Percentiles rank a stretch among this genome's conserved stretches.
These are phyloP conservation scores for Ctenodactylus gundi DNA, from an alignment of 2,113 vertebrate genomes.

Conservation along the genomic window DNA sequence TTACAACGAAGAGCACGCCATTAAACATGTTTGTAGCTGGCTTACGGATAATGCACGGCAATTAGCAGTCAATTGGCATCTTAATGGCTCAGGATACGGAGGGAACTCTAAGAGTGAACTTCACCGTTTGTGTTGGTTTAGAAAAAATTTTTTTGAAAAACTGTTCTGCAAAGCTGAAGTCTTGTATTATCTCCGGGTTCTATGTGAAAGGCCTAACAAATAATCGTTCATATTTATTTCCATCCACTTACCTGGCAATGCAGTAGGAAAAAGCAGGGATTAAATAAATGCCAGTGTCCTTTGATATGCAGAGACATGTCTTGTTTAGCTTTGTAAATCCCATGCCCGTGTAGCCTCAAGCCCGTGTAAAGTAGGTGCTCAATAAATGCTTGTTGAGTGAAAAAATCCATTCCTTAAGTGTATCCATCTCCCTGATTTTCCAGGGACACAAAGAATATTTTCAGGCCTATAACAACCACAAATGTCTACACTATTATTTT, in stretches of 20 bases:
- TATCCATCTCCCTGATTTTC: conserved; percentile 1
- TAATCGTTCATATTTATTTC: conserved; percentile 11
- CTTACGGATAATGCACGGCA: conserved; percentile 67
- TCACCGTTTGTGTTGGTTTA: conserved; percentile 35
- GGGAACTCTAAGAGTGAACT: conserved; percentile 26
- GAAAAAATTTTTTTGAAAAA: conserved; percentile 41
- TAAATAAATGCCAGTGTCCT: conserved; percentile 39
- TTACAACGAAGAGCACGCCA: conserved; percentile 66
- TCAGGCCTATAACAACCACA: not conserved
- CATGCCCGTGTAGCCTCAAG: not conserved
- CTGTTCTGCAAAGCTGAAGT: conserved; percentile 8
- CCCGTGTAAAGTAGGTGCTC: conserved; percentile 2
- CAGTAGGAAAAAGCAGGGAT: conserved; percentile 45
- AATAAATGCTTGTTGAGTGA: conserved; percentile 28
- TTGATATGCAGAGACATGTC: conserved; percentile 36
- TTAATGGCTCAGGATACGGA: conserved; percentile 55
- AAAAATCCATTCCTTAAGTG: conserved; percentile 12
- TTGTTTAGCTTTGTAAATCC: conserved; percentile 26
- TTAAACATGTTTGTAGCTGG: conserved; percentile 70
- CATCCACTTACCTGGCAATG: conserved; percentile 43
- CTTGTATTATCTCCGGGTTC: conserved; percentile 11
- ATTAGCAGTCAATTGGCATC: conserved; percentile 72
- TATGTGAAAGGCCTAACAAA: conserved; percentile 48
- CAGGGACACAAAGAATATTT: conserved; percentile 10
- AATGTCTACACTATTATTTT: conserved; percentile 13